A percentile compares a stretch with the other conserved stretches of the same genome.
Conservation (phyloP, 2,797 vertebrate species). For the Silurus lanzhouensis region DNA sequence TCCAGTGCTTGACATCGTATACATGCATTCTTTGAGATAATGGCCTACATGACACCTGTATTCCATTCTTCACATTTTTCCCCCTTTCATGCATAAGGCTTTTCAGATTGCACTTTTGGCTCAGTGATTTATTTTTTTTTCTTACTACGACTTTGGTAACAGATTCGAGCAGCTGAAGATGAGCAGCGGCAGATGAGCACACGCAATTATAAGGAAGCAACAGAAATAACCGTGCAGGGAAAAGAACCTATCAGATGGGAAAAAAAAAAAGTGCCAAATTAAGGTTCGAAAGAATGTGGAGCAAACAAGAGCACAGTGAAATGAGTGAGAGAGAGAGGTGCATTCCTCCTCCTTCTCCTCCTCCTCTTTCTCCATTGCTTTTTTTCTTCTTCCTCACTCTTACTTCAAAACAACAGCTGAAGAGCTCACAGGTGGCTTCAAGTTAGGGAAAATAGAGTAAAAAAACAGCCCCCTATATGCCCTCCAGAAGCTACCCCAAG, state of each 20-base stretch:
- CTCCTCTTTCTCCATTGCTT: constrained; percentile 10
- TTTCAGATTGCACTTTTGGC: not conserved
- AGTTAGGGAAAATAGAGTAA: constrained; percentile 59
- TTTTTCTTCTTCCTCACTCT: constrained; percentile 50
- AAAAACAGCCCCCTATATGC: not conserved
- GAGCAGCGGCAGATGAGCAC: constrained; percentile 12
- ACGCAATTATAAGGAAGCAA: constrained; percentile 20
- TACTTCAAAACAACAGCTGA: constrained; percentile 79
- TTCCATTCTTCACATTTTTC: not conserved
- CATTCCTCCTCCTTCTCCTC: constrained; percentile 60
- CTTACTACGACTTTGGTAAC: not conserved
- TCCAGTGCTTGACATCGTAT: not conserved
- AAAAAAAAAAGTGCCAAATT: constrained; percentile 24
- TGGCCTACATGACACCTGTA: not conserved
- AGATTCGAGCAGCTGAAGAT: not conserved
- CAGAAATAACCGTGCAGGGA: constrained; percentile 6
- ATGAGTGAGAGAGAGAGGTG: constrained; percentile 59
- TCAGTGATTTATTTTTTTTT: not conserved
- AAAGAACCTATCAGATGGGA: constrained; percentile 49
- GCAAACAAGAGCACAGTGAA: constrained; percentile 53
- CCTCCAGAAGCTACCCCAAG: too few relatives aligned
- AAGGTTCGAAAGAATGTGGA: constrained; percentile 8
- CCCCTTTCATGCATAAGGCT: not conserved
- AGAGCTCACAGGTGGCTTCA: constrained; percentile 73
- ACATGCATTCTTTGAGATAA: not conserved